Base-by-base conservation (phyloP, 1,140 invertebrate species). In the Ostrea denselamellosa region DNA sequence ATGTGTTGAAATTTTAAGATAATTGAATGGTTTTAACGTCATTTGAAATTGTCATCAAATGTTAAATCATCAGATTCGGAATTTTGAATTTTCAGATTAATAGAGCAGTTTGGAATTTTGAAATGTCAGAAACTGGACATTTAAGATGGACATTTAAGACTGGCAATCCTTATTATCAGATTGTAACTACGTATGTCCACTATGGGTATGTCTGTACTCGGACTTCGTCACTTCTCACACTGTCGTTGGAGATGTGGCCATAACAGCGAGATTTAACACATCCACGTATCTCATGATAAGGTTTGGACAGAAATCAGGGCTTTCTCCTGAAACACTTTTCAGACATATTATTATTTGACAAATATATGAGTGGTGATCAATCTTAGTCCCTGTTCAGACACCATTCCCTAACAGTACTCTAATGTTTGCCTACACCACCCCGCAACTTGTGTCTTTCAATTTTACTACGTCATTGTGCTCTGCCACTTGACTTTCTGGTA, bases 381-480 rank as follows among this genome's bases (percentile, higher is more conserved):
- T 34, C 28, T 25, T 25, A 14, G 68, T 28, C 68, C 12, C 10
- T 12, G 14, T 62, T 14, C 56, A 62, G 56, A 62, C 56, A 14
- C n/a, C 56, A 17, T 12, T 28, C 68, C 28, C 28, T 34, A 77
- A 3, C 25, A 10, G 28, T 77, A 28, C 14, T 28, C 8, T 25
- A 34, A 9, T 77, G 68, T 77, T 77, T 77, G 25, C 25, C 68
- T 14, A 34, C 28, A 0, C 14, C 25, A 25, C 25, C 68, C 10
- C 58, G 22, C 28, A 71, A 25, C 9, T 28, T 10, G 25, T 5
- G 22, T 17, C 17, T 77, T 44, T 25, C 28, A 28, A 14, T 25
- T 34, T 77, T 34, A 77, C 7, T 77, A 77, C 68, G 68, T 77
- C 68, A 44, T 10, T 77, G 25, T 77, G 25, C 25, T 77, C 58